Conservation (phyloP, 2,113 vertebrate species). For the Cervus canadensis region DNA sequence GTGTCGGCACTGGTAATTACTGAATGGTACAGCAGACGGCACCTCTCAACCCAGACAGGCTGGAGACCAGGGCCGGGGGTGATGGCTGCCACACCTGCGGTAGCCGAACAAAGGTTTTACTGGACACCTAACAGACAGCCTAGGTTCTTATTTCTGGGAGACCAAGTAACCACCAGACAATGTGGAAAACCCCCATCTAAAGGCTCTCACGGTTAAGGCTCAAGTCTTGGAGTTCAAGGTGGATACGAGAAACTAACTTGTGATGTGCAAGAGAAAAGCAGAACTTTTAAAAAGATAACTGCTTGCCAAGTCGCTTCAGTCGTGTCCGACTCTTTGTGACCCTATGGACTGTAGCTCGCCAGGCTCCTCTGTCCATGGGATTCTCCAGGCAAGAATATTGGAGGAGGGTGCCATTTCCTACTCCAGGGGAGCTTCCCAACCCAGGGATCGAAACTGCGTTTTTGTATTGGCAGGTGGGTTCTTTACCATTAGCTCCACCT, state of each 20-base stretch:
- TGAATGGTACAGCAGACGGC: not conserved
- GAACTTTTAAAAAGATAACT: not conserved
- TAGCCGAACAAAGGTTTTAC: not conserved
- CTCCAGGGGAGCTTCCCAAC: not conserved
- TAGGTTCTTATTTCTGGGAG: not conserved
- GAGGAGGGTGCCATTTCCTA: not conserved
- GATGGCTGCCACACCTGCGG: accelerated
- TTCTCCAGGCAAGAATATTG: not conserved
- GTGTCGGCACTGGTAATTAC: not conserved
- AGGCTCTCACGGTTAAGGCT: not conserved
- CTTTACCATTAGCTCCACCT: not conserved
- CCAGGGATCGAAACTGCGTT: not conserved
- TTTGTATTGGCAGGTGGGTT: not conserved
- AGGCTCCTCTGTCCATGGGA: not conserved
- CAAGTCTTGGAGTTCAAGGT: not conserved
- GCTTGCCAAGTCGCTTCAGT: not conserved
- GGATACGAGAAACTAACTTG: not conserved
- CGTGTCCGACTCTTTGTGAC: not conserved
- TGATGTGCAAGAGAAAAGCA: not conserved
- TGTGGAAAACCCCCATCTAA: not conserved
- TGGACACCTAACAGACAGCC: not conserved
- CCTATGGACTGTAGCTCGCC: not conserved
- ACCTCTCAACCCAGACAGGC: not conserved
- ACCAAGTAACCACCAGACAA: not conserved
- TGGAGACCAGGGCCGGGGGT: not conserved